These are phyloP conservation scores for Heterodera filipjevi DNA, from an alignment of 2,888 invertebrate species.

Conservation along the genomic window DNA sequence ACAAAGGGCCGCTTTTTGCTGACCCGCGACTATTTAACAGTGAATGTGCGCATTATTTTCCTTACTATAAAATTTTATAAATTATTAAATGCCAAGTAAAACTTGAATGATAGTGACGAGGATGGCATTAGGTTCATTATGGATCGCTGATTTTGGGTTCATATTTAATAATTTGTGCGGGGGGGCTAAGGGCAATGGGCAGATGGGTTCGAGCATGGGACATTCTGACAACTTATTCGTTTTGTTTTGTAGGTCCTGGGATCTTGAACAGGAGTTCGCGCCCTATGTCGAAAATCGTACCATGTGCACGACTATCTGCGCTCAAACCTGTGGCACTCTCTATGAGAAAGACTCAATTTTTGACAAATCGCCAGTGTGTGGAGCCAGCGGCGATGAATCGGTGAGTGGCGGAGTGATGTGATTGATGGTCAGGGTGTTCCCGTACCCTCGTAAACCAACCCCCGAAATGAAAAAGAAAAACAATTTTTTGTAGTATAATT, in stretches of 20 bases:
- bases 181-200: too few relatives aligned
- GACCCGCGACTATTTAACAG: conserved; percentile 96
- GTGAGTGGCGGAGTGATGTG: conserved; percentile 64
- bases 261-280: conserved; percentile 96
- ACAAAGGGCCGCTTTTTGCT: conserved; percentile 98
- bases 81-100: not conserved
- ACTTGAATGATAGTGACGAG: too few relatives aligned
- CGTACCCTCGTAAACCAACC: too few relatives aligned
- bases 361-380: conserved; percentile 99
- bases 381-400: conserved; percentile 98
- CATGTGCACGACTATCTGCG: conserved; percentile 91
- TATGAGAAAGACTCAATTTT: conserved; percentile 99
- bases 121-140: too few relatives aligned
- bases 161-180: too few relatives aligned
- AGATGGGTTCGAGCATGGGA: too few relatives aligned
- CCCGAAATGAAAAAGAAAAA: too few relatives aligned
- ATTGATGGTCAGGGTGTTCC: too few relatives aligned
- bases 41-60: conserved; percentile 80
- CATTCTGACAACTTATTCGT: not conserved
- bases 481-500: too few relatives aligned
- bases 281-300: conserved; percentile 85
- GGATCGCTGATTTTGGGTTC: too few relatives aligned
- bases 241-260: conserved; percentile 76
- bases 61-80: not conserved
- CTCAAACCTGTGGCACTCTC: conserved; percentile 92